Evolutionary conservation across 2,113 vertebrate species (phyloP).

Genomic region (Chaetodon auriga): DNA sequence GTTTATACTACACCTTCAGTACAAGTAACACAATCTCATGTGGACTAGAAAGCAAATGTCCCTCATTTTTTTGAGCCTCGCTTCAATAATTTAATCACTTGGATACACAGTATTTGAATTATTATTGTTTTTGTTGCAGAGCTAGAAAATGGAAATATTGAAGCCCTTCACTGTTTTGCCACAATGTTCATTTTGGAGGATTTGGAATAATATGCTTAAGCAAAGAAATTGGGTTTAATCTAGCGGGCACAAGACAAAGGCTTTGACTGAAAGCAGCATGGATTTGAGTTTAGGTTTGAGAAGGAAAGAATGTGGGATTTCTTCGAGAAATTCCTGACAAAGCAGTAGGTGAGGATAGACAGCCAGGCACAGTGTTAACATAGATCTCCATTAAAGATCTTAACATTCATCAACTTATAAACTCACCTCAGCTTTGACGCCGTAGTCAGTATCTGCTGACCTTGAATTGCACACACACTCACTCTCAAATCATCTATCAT

Average conservation of each 20-base stretch:
- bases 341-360: conserved; percentile 30
- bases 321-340: conserved; percentile 41
- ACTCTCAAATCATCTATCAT: conserved; percentile 70
- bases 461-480: conserved; percentile 54
- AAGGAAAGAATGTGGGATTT: neutral
- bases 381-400: conserved; percentile 56
- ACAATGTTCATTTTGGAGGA: conserved; percentile 47
- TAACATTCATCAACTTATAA: conserved; percentile 45
- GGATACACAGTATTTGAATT: conserved; percentile 22
- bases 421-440: conserved; percentile 19
- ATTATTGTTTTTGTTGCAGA: conserved; percentile 16
- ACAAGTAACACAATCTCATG: conserved; percentile 26
- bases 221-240: conserved; percentile 56
- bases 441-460: conserved; percentile 60
- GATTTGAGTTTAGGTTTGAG: conserved; percentile 14
- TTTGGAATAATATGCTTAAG: conserved; percentile 58
- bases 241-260: conserved; percentile 44
- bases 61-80: conserved; percentile 24
- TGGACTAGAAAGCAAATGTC: conserved; percentile 24
- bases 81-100: conserved; percentile 46
- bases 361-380: conserved; percentile 20
- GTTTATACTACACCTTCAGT: conserved; percentile 13
- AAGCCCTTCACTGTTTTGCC: conserved; percentile 32
- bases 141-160: conserved; percentile 45
- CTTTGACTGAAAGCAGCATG: conserved; percentile 14